Evolutionary conservation across 2,888 invertebrate genomes (phyloP).

Genomic region (Himalopsyche anomala): DNA sequence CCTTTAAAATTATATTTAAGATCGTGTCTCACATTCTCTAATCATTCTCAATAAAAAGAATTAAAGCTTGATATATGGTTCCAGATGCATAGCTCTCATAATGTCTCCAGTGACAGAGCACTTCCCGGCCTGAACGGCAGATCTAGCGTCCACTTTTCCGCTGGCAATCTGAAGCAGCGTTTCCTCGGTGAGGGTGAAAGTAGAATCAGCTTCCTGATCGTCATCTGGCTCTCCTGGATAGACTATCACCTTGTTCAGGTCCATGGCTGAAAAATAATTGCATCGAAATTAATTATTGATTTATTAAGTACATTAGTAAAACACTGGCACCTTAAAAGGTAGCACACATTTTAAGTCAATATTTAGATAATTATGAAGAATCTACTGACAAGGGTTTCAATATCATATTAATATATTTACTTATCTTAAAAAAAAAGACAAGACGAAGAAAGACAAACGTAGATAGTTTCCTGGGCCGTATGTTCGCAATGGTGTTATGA

Average conservation of each 20-base stretch:
- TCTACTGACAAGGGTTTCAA: too few species aligned
- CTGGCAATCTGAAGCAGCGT: constrained; percentile 73
- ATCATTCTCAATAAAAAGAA: not conserved
- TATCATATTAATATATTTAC: too few species aligned
- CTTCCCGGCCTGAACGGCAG: constrained; percentile 74
- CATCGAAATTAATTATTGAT: not conserved
- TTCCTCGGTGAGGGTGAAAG: constrained; percentile 74
- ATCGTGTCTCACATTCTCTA: too few species aligned
- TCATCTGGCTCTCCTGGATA: constrained; percentile 72
- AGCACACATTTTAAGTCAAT: too few species aligned
- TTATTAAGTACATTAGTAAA: too few species aligned
- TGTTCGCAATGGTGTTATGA: too few species aligned
- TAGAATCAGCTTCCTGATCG: constrained; percentile 73
- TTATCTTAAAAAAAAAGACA: too few species aligned
- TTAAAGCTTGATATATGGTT: constrained; percentile 67
- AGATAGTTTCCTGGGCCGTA: too few species aligned
- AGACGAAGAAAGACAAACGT: too few species aligned
- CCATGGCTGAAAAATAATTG: constrained; percentile 70
- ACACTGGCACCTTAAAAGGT: too few species aligned
- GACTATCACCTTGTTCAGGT: constrained; percentile 72
- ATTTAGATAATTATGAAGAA: too few species aligned
- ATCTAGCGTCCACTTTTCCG: constrained; percentile 72
- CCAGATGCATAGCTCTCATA: constrained; percentile 76
- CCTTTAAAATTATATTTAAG: too few species aligned
- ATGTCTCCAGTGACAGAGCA: constrained; percentile 76